These are phyloP conservation scores for Laothoe populi DNA, from an alignment of 2,888 invertebrate species.

Conservation along the genomic window DNA sequence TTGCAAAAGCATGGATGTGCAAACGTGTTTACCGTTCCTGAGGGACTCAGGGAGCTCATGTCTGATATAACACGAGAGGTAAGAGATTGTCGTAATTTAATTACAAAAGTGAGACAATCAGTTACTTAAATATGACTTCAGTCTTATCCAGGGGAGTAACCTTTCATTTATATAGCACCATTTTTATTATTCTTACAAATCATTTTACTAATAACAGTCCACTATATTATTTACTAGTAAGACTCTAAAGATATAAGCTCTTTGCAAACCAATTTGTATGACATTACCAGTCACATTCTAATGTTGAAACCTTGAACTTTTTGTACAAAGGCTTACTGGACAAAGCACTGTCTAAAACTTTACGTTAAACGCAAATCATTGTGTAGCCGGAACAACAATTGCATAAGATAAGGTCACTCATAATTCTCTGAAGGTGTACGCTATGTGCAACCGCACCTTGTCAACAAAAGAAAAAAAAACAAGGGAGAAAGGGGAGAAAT, in stretches of 20 bases:
- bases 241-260: neutral
- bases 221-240: too few species aligned
- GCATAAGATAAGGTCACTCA: too few species aligned
- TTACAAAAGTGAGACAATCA: too few species aligned
- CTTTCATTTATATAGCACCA: too few species aligned
- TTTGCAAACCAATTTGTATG: neutral
- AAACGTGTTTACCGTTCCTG: conserved; percentile 83
- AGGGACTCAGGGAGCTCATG: conserved; percentile 89
- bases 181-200: too few species aligned
- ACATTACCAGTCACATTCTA: conserved; percentile 6
- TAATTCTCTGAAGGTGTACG: too few species aligned
- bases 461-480: too few species aligned
- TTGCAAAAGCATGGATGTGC: conserved; percentile 75
- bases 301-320: conserved; percentile 15
- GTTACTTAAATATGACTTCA: too few species aligned
- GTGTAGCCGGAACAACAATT: neutral
- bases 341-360: neutral
- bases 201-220: too few species aligned
- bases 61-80: conserved; percentile 90
- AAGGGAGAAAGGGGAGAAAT: too few species aligned
- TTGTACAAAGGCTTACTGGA: neutral
- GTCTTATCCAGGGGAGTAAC: too few species aligned
- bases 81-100: conserved; percentile 30
- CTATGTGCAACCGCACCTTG: too few species aligned
- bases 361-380: neutral